Conservation (phyloP, 2,888 invertebrate genomes). For the Actias luna region DNA sequence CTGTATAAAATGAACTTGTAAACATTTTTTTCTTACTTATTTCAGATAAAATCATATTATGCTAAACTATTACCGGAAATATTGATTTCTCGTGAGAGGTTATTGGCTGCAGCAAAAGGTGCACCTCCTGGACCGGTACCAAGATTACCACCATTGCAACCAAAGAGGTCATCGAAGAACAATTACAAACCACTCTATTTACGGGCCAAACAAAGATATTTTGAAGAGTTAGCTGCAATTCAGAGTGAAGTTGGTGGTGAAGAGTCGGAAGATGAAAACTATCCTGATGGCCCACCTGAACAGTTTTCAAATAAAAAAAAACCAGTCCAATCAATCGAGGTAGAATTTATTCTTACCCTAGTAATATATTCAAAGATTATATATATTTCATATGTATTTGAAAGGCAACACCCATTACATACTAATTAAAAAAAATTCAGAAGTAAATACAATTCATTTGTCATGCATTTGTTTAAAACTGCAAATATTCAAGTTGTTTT, state of each 20-base stretch:
- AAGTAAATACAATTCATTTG: too few species aligned
- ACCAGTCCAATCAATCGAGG: slow-evolving; percentile 35
- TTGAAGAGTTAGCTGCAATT: slow-evolving; percentile 87
- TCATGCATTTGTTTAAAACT: too few species aligned
- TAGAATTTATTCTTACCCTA: slow-evolving; percentile 19
- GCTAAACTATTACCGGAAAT: slow-evolving; percentile 87
- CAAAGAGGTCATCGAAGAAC: slow-evolving; percentile 59
- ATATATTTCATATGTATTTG: background rate
- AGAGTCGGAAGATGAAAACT: slow-evolving; percentile 90
- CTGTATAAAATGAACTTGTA: background rate
- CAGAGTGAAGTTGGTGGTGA: slow-evolving; percentile 86
- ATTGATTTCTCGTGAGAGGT: slow-evolving; percentile 86
- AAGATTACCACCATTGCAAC: slow-evolving; percentile 62
- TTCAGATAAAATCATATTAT: slow-evolving; percentile 74
- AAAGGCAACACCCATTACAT: background rate
- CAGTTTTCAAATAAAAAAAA: slow-evolving; percentile 82
- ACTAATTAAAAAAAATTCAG: too few species aligned
- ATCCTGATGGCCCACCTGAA: slow-evolving; percentile 86
- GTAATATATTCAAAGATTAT: background rate
- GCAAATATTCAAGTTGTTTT: too few species aligned
- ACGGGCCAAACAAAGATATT: slow-evolving; percentile 79
- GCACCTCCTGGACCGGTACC: slow-evolving; percentile 84
- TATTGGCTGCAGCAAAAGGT: slow-evolving; percentile 84
- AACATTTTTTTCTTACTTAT: slow-evolving; percentile 24
- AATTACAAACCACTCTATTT: slow-evolving; percentile 78